Percentiles rank a stretch among this genome's conserved stretches.
These are phyloP conservation scores for Sycophila sp. DNA, from an alignment of 1,140 invertebrate genomes.

Conservation along the genomic window DNA sequence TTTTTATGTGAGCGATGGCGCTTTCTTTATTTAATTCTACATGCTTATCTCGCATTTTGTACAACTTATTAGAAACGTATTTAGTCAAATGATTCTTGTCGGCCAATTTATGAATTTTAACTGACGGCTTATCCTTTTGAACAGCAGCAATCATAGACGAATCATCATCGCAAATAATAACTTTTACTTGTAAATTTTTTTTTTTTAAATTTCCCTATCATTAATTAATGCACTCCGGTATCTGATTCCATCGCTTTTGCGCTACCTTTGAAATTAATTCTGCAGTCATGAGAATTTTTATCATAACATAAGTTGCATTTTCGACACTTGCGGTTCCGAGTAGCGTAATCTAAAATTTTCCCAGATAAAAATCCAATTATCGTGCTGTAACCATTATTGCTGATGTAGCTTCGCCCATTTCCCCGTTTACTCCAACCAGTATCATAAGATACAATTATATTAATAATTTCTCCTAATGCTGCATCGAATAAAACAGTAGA, in stretches of 20 bases:
- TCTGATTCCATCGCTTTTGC: slow-evolving; percentile 22
- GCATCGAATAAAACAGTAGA: too few species aligned
- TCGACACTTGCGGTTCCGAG: slow-evolving; percentile 22
- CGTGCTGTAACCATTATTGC: slow-evolving; percentile 35
- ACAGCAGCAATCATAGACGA: neutral
- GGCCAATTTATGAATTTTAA: slow-evolving; percentile 10
- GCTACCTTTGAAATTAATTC: slow-evolving; percentile 24
- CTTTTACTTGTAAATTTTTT: neutral
- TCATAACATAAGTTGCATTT: slow-evolving; percentile 14
- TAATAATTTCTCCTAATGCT: slow-evolving; percentile 33
- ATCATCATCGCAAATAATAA: slow-evolving; percentile 5
- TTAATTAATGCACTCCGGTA: slow-evolving; percentile 6
- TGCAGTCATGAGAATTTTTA: slow-evolving; percentile 27
- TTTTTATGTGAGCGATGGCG: slow-evolving; percentile 17
- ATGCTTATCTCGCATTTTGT: slow-evolving; percentile 1
- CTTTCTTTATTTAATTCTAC: neutral
- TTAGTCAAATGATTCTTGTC: slow-evolving; percentile 27
- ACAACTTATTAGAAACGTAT: slow-evolving; percentile 7
- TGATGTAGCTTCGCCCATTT: slow-evolving; percentile 37
- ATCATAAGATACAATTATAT: slow-evolving; percentile 39
- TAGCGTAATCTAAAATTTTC: slow-evolving; percentile 11
- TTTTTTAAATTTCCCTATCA: neutral
- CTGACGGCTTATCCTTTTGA: neutral
- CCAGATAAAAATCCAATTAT: too few species aligned
- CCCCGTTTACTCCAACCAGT: slow-evolving; percentile 35